Conservation (phyloP, 1,140 invertebrate species). For the Chironomus striatipennis region DNA sequence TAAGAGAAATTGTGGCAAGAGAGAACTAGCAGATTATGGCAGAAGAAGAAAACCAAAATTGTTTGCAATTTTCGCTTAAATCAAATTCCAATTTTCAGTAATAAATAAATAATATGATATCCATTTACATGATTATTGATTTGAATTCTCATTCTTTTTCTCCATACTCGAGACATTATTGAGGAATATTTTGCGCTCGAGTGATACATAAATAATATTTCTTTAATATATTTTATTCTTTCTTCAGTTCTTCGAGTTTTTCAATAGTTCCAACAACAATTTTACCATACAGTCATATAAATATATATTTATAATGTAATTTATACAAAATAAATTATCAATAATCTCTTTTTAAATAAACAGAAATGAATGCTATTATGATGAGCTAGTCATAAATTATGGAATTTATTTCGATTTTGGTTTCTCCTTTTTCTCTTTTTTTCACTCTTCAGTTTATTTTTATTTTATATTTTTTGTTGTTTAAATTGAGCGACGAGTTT, state of each 20-base stretch:
- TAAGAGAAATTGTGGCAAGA: not conserved
- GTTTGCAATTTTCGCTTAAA: not conserved
- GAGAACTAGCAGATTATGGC: not conserved
- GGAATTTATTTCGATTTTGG: constrained; percentile 3
- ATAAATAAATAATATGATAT: constrained; percentile 11
- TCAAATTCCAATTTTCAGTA: not conserved
- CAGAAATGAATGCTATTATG: constrained; percentile 15
- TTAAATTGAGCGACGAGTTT: not conserved
- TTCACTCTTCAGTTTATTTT: not conserved
- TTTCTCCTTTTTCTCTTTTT: not conserved
- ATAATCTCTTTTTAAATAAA: constrained; percentile 17
- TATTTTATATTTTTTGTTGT: too few relatives aligned
- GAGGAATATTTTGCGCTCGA: not conserved
- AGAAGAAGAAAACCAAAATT: constrained; percentile 17
- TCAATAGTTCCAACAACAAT: not conserved
- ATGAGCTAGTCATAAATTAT: constrained; percentile 23
- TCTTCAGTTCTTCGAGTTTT: too few relatives aligned
- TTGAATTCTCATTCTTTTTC: not conserved
- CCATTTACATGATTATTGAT: constrained; percentile 16
- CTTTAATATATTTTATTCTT: not conserved
- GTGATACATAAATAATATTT: constrained; percentile 2
- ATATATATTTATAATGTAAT: constrained; percentile 21
- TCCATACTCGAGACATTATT: not conserved
- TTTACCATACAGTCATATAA: not conserved
- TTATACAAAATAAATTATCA: constrained; percentile 21